Percentiles rank a stretch among this genome's conserved stretches.
These are phyloP conservation scores for Goniozus legneri DNA, from an alignment of 1,140 invertebrate genomes.

Conservation along the genomic window DNA sequence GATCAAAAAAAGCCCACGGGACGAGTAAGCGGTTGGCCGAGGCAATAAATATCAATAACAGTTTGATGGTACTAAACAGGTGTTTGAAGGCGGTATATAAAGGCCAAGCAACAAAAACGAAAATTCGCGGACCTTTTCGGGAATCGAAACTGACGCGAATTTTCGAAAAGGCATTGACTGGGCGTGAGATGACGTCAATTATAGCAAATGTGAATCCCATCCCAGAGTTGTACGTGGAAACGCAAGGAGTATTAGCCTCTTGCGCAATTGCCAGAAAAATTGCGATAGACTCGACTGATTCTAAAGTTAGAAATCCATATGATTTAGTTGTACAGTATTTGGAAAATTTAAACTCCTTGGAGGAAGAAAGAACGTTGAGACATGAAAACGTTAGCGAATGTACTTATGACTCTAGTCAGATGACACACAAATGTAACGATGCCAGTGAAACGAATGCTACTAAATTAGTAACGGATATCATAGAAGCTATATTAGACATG, in stretches of 20 bases:
- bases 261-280: constrained; percentile 64
- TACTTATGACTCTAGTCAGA: too few relatives aligned
- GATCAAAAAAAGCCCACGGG: constrained; percentile 70
- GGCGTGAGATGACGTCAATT: constrained; percentile 69
- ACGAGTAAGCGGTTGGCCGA: constrained; percentile 72
- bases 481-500: background rate
- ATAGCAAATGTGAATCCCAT: constrained; percentile 73
- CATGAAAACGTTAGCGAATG: too few relatives aligned
- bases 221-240: constrained; percentile 68
- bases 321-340: background rate
- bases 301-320: background rate
- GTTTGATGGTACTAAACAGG: constrained; percentile 75
- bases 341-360: background rate
- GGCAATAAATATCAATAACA: constrained; percentile 83
- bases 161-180: constrained; percentile 49
- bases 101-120: constrained; percentile 40
- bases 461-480: background rate
- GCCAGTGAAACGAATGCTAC: background rate
- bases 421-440: background rate
- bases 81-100: constrained; percentile 62
- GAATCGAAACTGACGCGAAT: constrained; percentile 76
- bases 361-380: background rate
- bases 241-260: constrained; percentile 68
- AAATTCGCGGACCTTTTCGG: constrained; percentile 47
- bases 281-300: constrained; percentile 17